phyloP scores from a whole-genome alignment of 2,888 invertebrate species.

The Ophion obscuratus region DNA sequence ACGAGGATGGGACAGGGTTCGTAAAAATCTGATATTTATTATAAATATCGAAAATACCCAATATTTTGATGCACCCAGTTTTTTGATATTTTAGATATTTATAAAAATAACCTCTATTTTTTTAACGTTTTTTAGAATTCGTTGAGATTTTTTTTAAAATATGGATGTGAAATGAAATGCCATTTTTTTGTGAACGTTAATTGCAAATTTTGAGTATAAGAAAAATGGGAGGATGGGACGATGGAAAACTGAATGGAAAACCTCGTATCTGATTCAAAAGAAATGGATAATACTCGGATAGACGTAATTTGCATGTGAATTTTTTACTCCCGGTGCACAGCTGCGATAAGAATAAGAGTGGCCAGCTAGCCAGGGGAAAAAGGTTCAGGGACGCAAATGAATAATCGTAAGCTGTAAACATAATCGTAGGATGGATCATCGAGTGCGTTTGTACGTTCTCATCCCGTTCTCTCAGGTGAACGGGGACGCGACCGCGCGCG shows the following conservation, averaged over 20 bases:
- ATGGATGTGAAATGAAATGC: too few relatives aligned
- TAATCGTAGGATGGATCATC: conserved; percentile 5
- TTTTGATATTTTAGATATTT: too few relatives aligned
- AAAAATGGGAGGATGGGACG: background rate
- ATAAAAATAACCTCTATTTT: too few relatives aligned
- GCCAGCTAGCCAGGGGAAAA: conserved; percentile 72
- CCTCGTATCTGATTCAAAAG: background rate
- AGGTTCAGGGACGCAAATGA: conserved; percentile 68
- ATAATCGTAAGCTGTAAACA: conserved; percentile 5
- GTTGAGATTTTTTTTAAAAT: too few relatives aligned
- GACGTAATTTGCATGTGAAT: background rate
- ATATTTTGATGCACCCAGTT: too few relatives aligned
- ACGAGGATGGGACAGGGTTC: too few relatives aligned
- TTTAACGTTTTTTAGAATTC: too few relatives aligned
- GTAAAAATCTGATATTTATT: too few relatives aligned
- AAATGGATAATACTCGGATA: background rate
- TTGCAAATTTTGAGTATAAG: background rate
- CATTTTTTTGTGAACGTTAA: background rate
- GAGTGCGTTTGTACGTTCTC: background rate
- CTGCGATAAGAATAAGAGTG: conserved; percentile 42
- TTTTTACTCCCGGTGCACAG: background rate
- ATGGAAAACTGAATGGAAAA: background rate
- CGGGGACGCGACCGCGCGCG: conserved; percentile 31
- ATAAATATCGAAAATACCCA: too few relatives aligned
- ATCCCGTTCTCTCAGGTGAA: conserved; percentile 62